These are phyloP conservation scores for Callorhinus ursinus DNA, from an alignment of 2,113 vertebrate species.

Conservation along the genomic window DNA sequence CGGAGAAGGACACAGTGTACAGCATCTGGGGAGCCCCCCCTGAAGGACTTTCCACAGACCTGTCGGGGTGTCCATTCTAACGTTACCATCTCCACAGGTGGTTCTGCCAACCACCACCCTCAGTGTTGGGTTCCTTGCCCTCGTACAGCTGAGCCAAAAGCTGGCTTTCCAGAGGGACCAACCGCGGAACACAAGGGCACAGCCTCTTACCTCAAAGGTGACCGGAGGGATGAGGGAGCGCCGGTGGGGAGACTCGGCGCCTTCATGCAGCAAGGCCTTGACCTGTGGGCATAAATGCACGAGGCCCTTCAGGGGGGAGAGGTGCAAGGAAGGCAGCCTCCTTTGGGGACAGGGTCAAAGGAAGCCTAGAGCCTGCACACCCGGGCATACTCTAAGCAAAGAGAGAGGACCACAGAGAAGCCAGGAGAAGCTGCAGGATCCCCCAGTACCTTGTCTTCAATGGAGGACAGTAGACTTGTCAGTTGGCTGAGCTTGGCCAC, in stretches of 20 bases:
- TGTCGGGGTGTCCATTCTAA: not conserved
- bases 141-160: not conserved
- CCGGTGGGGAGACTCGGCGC: constrained; percentile 90
- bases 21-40: not conserved
- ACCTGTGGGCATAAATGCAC: constrained; percentile 85
- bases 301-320: not conserved
- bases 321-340: fast-evolving
- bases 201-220: constrained; percentile 91
- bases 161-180: not conserved
- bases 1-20: not conserved
- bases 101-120: fast-evolving
- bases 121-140: not conserved
- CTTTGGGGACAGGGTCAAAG: not conserved
- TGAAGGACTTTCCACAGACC: fast-evolving
- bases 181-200: fast-evolving
- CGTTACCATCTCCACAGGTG: fast-evolving
- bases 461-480: constrained; percentile 92
- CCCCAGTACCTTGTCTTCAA: constrained; percentile 95
- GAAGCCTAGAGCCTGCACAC: not conserved
- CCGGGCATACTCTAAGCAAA: not conserved
- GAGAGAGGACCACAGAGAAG: not conserved
- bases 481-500: constrained; percentile 92
- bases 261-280: constrained; percentile 92
- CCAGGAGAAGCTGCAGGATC: not conserved
- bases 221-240: constrained; percentile 94